Conservation (phyloP, 2,888 invertebrate species). For the Ganaspis brasiliensis region DNA sequence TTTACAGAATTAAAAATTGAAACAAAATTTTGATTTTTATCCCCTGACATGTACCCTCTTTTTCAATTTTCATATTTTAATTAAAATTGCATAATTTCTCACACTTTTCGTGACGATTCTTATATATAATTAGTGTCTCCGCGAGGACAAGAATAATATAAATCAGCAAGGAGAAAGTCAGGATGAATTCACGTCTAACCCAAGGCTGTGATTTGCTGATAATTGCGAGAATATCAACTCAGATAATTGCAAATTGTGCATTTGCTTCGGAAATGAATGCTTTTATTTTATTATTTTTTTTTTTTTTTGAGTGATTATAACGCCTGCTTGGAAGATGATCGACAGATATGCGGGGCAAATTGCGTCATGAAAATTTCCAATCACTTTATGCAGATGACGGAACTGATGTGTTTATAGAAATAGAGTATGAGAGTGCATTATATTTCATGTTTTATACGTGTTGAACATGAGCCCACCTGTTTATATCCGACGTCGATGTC, state of each 20-base stretch:
- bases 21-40: too few species aligned
- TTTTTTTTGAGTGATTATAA: slow-evolving; percentile 8
- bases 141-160: slow-evolving; percentile 18
- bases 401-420: neutral
- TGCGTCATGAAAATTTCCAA: slow-evolving; percentile 19
- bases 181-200: neutral
- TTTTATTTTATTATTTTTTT: slow-evolving; percentile 1
- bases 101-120: slow-evolving; percentile 12
- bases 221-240: slow-evolving; percentile 39
- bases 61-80: too few species aligned
- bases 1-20: too few species aligned
- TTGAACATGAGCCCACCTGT: slow-evolving; percentile 14
- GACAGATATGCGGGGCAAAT: slow-evolving; percentile 14
- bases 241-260: slow-evolving; percentile 37
- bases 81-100: slow-evolving; percentile 20
- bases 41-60: too few species aligned
- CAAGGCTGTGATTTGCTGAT: slow-evolving; percentile 29
- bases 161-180: slow-evolving; percentile 33
- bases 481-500: slow-evolving; percentile 38
- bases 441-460: slow-evolving; percentile 10
- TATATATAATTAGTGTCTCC: slow-evolving; percentile 28
- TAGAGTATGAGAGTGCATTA: slow-evolving; percentile 4
- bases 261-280: slow-evolving; percentile 1
- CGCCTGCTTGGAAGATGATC: slow-evolving; percentile 21
- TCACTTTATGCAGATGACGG: neutral